phyloP scores from a whole-genome alignment of 2,888 invertebrate species.

The Cataglyphis rosenhaueri region DNA sequence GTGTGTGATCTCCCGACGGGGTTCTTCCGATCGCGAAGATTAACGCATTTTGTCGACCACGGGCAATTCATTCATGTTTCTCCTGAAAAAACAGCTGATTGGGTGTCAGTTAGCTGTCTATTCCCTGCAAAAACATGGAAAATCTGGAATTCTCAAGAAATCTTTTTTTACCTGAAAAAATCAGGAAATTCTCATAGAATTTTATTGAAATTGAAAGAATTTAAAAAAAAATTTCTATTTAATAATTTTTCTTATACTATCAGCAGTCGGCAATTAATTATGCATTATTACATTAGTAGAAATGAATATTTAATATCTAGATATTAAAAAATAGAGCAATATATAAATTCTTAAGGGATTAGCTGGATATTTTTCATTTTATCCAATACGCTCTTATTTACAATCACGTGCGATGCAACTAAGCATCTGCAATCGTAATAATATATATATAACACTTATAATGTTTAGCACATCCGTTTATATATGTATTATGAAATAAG shows the following conservation, averaged over 20 bases:
- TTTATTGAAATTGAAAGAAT: no score
- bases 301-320: background rate
- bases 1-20: constrained; percentile 34
- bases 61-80: constrained; percentile 19
- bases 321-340: background rate
- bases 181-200: no score
- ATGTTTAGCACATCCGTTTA: constrained; percentile 12
- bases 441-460: background rate
- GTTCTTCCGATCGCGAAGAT: constrained; percentile 18
- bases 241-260: no score
- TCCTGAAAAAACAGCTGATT: constrained; percentile 48
- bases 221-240: no score
- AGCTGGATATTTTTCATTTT: background rate
- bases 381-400: background rate
- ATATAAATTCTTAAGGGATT: background rate
- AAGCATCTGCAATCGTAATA: background rate
- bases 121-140: no score
- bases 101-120: background rate
- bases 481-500: background rate
- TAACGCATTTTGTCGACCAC: constrained; percentile 1
- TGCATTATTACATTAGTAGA: background rate
- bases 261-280: no score
- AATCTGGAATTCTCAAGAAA: no score
- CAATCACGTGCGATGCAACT: background rate
- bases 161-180: no score